Conservation (phyloP, 1,140 invertebrate species). For the Apis mellifera region Amel_HAv3.1 CM009936.2:5324001-5324500, state of each 20-base stretch:
- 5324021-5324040: conserved; percentile 74
- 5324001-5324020: conserved; percentile 71
- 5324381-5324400: neutral
- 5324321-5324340: conserved; percentile 71
- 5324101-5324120: neutral
- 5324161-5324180: conserved; percentile 79
- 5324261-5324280: conserved; percentile 69
- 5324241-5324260: conserved; percentile 78
- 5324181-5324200: conserved; percentile 84
- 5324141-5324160: neutral
- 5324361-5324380: neutral
- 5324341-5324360: conserved; percentile 1
- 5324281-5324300: conserved; percentile 70
- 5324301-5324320: conserved; percentile 70
- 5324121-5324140: neutral
- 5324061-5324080: conserved; percentile 54
- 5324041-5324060: conserved; percentile 82
- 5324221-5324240: conserved; percentile 80
- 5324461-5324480: conserved; percentile 70
- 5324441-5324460: conserved; percentile 68
- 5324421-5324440: neutral
- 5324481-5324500: conserved; percentile 64
- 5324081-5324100: neutral
- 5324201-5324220: conserved; percentile 82
- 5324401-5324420: neutral